Base-by-base conservation (phyloP, 2,888 invertebrate species). In the Nematopogon swammerdamellus region DNA sequence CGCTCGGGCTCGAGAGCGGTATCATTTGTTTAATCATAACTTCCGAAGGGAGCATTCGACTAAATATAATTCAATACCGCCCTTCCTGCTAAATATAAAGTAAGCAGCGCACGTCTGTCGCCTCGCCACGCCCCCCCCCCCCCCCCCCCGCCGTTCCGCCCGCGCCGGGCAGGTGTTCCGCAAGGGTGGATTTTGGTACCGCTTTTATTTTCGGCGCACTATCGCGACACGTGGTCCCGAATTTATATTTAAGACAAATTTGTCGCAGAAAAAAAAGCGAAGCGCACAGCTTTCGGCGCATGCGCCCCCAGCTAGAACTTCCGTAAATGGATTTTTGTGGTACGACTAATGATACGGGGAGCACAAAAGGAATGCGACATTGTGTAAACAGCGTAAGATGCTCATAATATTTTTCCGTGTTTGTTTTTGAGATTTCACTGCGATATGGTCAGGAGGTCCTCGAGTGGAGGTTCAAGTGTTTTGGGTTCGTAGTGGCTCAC, bases 31-130 rank as follows among this genome's bases (percentile, higher is more conserved):
- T 64, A 66, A 74, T 73, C 75, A 72, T 69, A 65, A 66, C 67
- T 65, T 36, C 36, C 36, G 36, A 64, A 58, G 70, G 71, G 70
- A 71, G 72, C 69, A 67, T 70, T 64, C 63, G 67, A 74, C 77
- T 77, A 75, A 76, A 77, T 76, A 77, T 77, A 79, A 72, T 72
- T 70, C 70, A 69, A 72, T 72, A 68, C 67, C 75, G 73, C 79
- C 77, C 77, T 75, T 77, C 76, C 79, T 76, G 75, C 72, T 72
- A 72, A 75, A 76, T 72, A 72, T 72, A 67, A 65, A 36, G 36
- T 36, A 36, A 36, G 36, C 36, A 14, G n/a, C 36, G 36, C 36
- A 36, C 36, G 36, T 36, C 36, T 36, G 36, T 14, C 14, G 36
- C 36, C 25, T 25, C 25, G n/a, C n/a, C n/a, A n/a, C n/a, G n/a